Evolutionary conservation across 2,888 invertebrate species (phyloP), one percentile per base, ranked within the genome.

Genomic region (Mimachlamys varia): DNA sequence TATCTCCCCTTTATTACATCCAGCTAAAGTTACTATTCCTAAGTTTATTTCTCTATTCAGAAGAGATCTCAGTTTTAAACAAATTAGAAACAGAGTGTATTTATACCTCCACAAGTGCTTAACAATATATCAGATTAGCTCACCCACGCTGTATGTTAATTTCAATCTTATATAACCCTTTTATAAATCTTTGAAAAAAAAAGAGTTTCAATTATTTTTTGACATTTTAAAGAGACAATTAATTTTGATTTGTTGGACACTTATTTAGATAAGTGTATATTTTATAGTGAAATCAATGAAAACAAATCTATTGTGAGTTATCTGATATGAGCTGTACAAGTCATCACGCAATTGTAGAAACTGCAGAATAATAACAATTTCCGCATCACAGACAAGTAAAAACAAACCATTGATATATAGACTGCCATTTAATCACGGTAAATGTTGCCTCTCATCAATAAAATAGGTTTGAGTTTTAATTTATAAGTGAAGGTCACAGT

Each of bases 151-250:
- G 58, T n/a, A 22, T 76, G 33, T 76, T 33, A 22, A 27, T 76
- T 76, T 76, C 13, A 27, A 33, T 76, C 33, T n/a, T 53, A 53
- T n/a, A 53, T 22, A n/a, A 22, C 58, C 1, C 12, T 33, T 27
- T 13, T 27, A 27, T 33, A 76, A 76, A 13, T 13, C 27, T 17
- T 33, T 76, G 0, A 76, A 76, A 33, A 27, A 27, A 76, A 10
- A 76, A 27, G n/a, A n/a, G n/a, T n/a, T n/a, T 12, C 76, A 33
- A 76, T 76, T 76, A 76, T 33, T 15, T 76, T 76, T 76, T 76
- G 76, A 33, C 76, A 76, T 76, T 76, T 76, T 27, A 76, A 76
- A 76, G 76, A 76, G 76, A 76, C 33, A 58, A 58, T 58, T 19
- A 22, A 58, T 58, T 76, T 33, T 4, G 76, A 76, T 27, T 33